Evolutionary conservation across 2,888 invertebrate species (phyloP).

Genomic region (Patella depressa): DNA sequence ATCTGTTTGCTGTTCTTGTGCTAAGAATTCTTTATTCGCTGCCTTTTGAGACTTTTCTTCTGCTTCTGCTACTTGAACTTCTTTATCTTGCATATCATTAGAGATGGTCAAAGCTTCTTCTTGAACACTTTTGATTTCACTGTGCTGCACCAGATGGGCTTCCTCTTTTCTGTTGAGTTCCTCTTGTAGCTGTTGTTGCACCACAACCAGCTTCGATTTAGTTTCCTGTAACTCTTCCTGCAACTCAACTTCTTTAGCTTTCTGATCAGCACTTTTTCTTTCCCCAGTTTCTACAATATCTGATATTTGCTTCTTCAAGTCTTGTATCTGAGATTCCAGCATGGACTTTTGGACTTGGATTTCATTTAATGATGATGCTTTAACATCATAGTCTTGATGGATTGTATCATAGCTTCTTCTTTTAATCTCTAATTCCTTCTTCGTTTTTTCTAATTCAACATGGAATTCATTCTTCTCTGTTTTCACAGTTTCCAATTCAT

Average conservation of each 20-base stretch:
- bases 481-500: conserved; percentile 57
- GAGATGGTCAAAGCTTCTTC: too few relatives aligned
- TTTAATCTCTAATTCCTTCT: conserved; percentile 51
- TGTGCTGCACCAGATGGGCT: not conserved
- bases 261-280: conserved; percentile 41
- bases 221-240: conserved; percentile 19
- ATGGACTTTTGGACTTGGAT: conserved; percentile 44
- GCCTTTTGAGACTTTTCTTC: not conserved
- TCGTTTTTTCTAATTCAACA: conserved; percentile 50
- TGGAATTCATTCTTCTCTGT: conserved; percentile 44
- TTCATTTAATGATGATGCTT: conserved; percentile 42
- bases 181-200: conserved; percentile 10
- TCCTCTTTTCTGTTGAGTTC: conserved; percentile 3
- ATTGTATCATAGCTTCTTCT: conserved; percentile 39
- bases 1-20: too few relatives aligned
- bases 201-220: not conserved
- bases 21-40: too few relatives aligned
- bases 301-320: conserved; percentile 42
- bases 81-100: not conserved
- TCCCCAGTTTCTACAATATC: conserved; percentile 29
- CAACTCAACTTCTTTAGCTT: conserved; percentile 26
- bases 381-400: conserved; percentile 41
- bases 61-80: not conserved
- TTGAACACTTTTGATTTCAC: too few relatives aligned
- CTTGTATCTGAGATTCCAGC: conserved; percentile 50